These are phyloP conservation scores for Bombus huntii DNA, from an alignment of 1,140 invertebrate species.

Conservation along the genomic window DNA sequence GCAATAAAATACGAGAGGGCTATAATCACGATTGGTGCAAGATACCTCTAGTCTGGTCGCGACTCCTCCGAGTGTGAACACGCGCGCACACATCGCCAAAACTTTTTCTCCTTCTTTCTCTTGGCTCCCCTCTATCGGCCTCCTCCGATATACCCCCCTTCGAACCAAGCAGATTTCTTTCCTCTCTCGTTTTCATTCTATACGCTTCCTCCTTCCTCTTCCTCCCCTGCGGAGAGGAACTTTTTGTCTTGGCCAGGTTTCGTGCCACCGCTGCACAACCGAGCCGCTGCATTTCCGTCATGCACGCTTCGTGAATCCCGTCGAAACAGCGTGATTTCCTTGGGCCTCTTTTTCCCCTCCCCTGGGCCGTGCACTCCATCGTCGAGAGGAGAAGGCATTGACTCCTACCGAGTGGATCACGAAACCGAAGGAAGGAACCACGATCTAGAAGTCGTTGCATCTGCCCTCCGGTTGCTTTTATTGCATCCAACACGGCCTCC, in stretches of 20 bases:
- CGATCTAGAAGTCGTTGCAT: slow-evolving; percentile 41
- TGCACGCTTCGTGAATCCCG: slow-evolving; percentile 57
- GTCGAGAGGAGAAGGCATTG: slow-evolving; percentile 32
- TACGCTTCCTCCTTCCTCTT: slow-evolving; percentile 46
- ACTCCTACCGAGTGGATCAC: slow-evolving; percentile 38
- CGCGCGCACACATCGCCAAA: slow-evolving; percentile 48
- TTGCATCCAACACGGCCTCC: not conserved
- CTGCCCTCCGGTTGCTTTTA: not conserved
- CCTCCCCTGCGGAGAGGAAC: slow-evolving; percentile 46
- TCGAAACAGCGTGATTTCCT: slow-evolving; percentile 57
- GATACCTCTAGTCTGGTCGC: slow-evolving; percentile 43
- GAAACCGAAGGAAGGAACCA: slow-evolving; percentile 32
- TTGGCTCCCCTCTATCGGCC: slow-evolving; percentile 31
- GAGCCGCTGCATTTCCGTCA: slow-evolving; percentile 66
- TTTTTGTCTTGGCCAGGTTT: slow-evolving; percentile 54
- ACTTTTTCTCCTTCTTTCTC: slow-evolving; percentile 15
- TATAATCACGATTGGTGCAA: slow-evolving; percentile 73
- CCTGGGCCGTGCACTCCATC: not conserved
- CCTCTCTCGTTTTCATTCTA: slow-evolving; percentile 53
- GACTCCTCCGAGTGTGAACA: not conserved
- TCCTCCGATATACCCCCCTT: slow-evolving; percentile 28
- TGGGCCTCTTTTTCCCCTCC: slow-evolving; percentile 29
- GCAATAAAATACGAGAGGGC: slow-evolving; percentile 75
- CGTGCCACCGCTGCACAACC: slow-evolving; percentile 55
- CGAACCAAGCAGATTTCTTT: slow-evolving; percentile 30